Percentiles rank a stretch among this genome's conserved stretches.
Conservation (phyloP, 1,140 invertebrate genomes). For the Sesamia nonagrioides region DNA sequence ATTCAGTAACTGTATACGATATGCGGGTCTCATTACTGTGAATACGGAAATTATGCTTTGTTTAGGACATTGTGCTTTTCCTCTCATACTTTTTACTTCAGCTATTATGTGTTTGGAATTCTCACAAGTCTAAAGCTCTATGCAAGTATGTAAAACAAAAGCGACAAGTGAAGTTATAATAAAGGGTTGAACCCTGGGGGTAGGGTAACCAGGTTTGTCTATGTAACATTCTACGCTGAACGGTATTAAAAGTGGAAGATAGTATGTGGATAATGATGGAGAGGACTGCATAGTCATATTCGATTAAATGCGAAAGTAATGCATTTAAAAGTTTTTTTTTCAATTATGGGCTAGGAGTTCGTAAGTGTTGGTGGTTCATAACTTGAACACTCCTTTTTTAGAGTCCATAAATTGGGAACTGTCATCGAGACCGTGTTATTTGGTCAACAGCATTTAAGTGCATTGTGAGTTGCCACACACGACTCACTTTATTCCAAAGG, state of each 20-base stretch:
- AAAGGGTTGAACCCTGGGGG: conserved; percentile 11
- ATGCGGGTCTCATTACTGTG: background rate
- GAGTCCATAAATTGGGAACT: conserved; percentile 10
- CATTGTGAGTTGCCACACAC: conserved; percentile 33
- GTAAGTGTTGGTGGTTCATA: background rate
- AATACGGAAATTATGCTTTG: background rate
- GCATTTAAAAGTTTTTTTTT: background rate
- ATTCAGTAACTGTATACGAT: background rate
- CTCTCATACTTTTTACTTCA: background rate
- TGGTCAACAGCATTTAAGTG: conserved; percentile 30
- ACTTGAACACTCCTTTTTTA: background rate
- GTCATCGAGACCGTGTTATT: conserved; percentile 6
- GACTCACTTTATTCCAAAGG: conserved; percentile 45
- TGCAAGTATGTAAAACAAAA: conserved; percentile 12
- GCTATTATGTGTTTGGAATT: conserved; percentile 12
- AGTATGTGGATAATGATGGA: background rate
- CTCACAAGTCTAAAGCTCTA: background rate
- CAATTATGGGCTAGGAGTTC: background rate
- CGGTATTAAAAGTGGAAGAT: background rate
- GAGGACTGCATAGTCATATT: background rate
- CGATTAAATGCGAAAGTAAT: background rate
- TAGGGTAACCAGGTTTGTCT: conserved; percentile 17
- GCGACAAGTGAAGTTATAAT: conserved; percentile 9
- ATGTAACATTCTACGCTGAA: background rate
- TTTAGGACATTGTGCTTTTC: background rate